Conservation (phyloP, 2,113 vertebrate genomes). For the Halichoeres trimaculatus region DNA sequence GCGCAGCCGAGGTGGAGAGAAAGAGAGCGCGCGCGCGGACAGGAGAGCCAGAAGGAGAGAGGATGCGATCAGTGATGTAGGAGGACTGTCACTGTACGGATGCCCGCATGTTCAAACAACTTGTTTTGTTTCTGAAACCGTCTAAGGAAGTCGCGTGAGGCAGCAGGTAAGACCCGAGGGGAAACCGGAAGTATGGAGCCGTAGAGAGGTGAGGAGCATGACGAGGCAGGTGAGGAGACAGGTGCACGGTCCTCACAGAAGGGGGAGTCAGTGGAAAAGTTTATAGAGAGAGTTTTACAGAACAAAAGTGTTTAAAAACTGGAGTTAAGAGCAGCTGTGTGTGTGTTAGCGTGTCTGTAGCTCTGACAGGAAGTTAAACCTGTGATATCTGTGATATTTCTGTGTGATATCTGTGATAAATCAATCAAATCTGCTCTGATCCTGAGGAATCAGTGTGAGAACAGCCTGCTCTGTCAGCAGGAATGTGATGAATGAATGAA, state of each 20-base stretch:
- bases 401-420: too few species aligned
- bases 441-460: too few species aligned
- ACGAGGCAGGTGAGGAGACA: too few species aligned
- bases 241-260: neutral
- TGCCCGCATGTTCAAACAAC: slow-evolving; percentile 1
- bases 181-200: neutral
- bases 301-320: too few species aligned
- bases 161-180: slow-evolving; percentile 35
- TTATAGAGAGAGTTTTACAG: neutral
- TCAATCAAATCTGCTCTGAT: too few species aligned
- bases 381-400: too few species aligned
- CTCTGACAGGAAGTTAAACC: too few species aligned
- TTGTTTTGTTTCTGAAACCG: neutral
- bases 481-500: slow-evolving; percentile 62
- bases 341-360: too few species aligned
- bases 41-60: neutral
- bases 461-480: slow-evolving; percentile 13
- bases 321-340: too few species aligned
- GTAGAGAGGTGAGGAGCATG: neutral
- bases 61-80: neutral
- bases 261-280: neutral
- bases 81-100: slow-evolving; percentile 14
- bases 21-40: neutral
- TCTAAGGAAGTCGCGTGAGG: neutral
- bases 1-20: neutral